Conservation (phyloP, 2,113 vertebrate genomes). For the Prinia subflava region DNA sequence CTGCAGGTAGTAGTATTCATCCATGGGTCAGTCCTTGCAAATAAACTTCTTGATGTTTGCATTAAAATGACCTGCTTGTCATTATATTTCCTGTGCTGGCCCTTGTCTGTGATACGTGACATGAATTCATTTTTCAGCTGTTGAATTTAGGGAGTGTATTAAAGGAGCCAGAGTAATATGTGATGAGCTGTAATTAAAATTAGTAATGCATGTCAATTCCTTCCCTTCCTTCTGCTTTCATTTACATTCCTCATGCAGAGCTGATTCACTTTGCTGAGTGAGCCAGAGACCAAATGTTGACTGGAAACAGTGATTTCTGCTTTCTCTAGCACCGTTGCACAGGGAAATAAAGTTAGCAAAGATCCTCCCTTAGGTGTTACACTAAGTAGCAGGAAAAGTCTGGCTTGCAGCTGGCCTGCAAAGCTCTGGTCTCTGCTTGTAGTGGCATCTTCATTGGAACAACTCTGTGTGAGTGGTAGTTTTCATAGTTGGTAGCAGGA, state of each 20-base stretch:
- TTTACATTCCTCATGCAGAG: neutral
- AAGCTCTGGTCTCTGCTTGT: neutral
- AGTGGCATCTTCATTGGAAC: neutral
- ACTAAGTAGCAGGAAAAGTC: neutral
- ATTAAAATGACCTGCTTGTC: neutral
- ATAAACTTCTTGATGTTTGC: neutral
- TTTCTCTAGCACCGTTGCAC: neutral
- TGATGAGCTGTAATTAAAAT: conserved; percentile 26
- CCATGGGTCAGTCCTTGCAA: neutral
- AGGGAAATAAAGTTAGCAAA: neutral
- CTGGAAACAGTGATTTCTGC: neutral
- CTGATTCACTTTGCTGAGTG: neutral
- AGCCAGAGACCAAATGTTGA: neutral
- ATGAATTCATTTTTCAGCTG: neutral
- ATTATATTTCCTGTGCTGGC: neutral
- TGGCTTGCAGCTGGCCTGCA: neutral
- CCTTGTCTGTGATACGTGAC: neutral
- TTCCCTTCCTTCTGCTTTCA: neutral
- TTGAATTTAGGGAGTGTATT: neutral
- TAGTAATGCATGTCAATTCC: neutral
- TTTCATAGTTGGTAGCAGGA: neutral
- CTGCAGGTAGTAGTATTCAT: neutral
- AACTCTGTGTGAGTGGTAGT: neutral
- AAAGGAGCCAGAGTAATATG: neutral
- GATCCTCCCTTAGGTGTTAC: neutral